A percentile compares a stretch with the other conserved stretches of the same genome.
These are phyloP conservation scores for Lycaena phlaeas DNA, from an alignment of 2,888 invertebrate genomes.

Conservation along the genomic window DNA sequence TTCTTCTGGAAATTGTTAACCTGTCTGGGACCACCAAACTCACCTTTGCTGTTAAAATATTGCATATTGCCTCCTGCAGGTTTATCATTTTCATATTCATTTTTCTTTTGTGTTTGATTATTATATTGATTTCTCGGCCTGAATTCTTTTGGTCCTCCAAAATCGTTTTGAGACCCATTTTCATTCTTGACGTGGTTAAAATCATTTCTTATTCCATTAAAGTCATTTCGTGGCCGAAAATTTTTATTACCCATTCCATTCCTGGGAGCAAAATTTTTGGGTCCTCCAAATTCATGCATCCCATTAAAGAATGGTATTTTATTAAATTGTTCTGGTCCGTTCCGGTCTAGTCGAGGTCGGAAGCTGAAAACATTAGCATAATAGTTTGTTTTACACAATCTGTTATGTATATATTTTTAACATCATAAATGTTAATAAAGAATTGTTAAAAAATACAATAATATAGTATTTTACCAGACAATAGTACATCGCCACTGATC, in stretches of 20 bases:
- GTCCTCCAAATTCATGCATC: conserved; percentile 64
- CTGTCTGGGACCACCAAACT: conserved; percentile 65
- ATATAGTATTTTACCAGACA: too few relatives aligned
- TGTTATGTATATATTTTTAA: too few relatives aligned
- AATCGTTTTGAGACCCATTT: conserved; percentile 53
- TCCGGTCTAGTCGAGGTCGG: conserved; percentile 76
- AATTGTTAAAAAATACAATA: too few relatives aligned
- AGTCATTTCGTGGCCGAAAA: conserved; percentile 64
- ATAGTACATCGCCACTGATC: too few relatives aligned
- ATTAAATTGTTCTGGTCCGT: conserved; percentile 78
- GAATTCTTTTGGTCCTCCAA: conserved; percentile 63
- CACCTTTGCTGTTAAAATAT: conserved; percentile 57
- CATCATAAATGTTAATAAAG: too few relatives aligned
- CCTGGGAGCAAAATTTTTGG: conserved; percentile 63
- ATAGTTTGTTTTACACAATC: too few relatives aligned
- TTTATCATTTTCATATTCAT: conserved; percentile 52
- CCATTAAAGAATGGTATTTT: conserved; percentile 68
- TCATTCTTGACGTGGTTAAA: conserved; percentile 49
- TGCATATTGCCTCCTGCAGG: conserved; percentile 54
- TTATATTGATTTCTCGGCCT: conserved; percentile 58
- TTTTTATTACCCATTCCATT: conserved; percentile 54
- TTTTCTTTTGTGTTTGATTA: conserved; percentile 50
- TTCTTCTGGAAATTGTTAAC: conserved; percentile 46
- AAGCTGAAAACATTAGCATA: conserved; percentile 47
- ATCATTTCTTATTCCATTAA: conserved; percentile 61